A percentile compares a stretch with the other conserved stretches of the same genome.
phyloP scores from a whole-genome alignment of 2,113 vertebrate genomes.

The Nerophis ophidion region DNA sequence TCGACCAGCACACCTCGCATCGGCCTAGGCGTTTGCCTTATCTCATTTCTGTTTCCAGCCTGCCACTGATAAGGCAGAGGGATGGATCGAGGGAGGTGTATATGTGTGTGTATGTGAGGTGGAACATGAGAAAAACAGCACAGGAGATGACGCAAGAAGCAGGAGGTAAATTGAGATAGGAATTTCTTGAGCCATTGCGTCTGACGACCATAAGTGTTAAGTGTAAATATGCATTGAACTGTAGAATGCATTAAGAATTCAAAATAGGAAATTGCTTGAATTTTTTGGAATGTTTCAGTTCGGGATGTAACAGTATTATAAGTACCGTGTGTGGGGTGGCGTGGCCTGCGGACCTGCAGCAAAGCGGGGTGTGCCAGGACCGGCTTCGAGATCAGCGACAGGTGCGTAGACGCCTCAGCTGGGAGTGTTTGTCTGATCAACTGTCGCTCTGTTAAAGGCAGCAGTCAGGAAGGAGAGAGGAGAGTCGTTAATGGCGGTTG shows the following conservation, averaged over 20 bases:
- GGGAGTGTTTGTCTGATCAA: too few species aligned
- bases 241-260: background rate
- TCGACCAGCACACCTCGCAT: conserved; percentile 61
- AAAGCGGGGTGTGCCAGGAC: too few species aligned
- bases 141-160: conserved; percentile 17
- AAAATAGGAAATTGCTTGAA: too few species aligned
- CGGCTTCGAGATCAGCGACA: too few species aligned
- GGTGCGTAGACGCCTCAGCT: too few species aligned
- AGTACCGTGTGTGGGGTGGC: too few species aligned
- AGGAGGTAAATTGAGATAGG: conserved; percentile 29
- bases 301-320: too few species aligned
- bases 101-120: conserved; percentile 8
- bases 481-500: too few species aligned
- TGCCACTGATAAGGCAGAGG: conserved; percentile 61
- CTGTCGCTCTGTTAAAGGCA: too few species aligned
- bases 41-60: conserved; percentile 61
- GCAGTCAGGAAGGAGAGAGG: too few species aligned
- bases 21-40: conserved; percentile 60
- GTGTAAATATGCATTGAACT: conserved; percentile 41
- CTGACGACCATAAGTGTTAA: background rate
- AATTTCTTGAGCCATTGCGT: background rate
- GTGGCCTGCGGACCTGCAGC: too few species aligned
- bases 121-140: conserved; percentile 19
- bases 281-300: too few species aligned
- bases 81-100: conserved; percentile 10